Evolutionary conservation across 2,797 vertebrate species (phyloP), one percentile per base, ranked within the genome.

Genomic region (Heliangelus exortis): DNA sequence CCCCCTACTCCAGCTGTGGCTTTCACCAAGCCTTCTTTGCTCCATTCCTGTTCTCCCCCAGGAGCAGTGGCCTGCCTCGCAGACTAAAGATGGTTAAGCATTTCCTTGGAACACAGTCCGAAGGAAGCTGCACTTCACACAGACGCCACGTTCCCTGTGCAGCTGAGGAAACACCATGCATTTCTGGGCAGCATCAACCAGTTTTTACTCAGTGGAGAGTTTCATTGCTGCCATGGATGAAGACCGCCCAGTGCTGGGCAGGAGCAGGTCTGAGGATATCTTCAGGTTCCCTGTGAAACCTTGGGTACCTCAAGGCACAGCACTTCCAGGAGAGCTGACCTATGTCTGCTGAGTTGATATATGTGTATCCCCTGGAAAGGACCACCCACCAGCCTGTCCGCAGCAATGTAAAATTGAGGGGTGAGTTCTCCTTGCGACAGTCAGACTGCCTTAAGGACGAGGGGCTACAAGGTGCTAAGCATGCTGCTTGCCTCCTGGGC

Each of bases 201-300:
- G 55, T 29, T 76, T 76, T 45, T 57, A 10, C 36, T 65, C 63
- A 2, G 1, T 6, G 17, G 47, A 18, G 1, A 22, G n/a, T 74
- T 47, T 7, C 31, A 6, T 8, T 4, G 0, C 54, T 78, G 39
- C 28, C 25, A 5, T 0, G 1, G 28, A 7, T 12, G 17, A 1
- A 0, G 17, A 14, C 14, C 57, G 77, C 43, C 41, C 4, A 2
- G 8, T 26, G 65, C 68, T n/a, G 48, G 36, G 26, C 33, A 47
- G 51, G 15, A 78, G 25, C 28, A 18, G 41, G 26, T 65, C 62
- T 75, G 62, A 0, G 4, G 36, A 4, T 0, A 21, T 57, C 33
- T 84, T 68, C 12, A 19, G 41, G 47, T 55, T 85, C 41, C 18
- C 61, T 31, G 48, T 0, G 2, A 54, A 74, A 50, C 33, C 12